These are phyloP conservation scores for Netelia fuscicornis DNA, from an alignment of 2,888 invertebrate genomes.

Conservation along the genomic window DNA sequence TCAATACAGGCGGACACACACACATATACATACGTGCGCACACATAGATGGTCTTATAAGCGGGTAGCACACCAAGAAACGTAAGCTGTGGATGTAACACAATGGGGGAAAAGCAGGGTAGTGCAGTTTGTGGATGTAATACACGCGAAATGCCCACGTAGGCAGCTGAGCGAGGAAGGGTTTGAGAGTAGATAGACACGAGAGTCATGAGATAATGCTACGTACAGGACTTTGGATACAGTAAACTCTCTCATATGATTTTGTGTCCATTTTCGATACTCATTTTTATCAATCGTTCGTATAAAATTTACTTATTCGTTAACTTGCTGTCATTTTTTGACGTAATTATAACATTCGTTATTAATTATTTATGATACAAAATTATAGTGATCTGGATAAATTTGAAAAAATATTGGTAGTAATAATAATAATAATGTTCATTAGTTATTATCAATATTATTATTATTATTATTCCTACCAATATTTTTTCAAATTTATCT, in stretches of 20 bases:
- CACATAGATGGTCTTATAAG: not conserved
- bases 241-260: constrained; percentile 22
- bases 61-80: not conserved
- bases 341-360: too few relatives aligned
- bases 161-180: constrained; percentile 20
- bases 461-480: too few relatives aligned
- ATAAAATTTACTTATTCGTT: not conserved
- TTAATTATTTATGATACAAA: too few relatives aligned
- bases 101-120: constrained; percentile 40
- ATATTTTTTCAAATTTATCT: too few relatives aligned
- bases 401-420: too few relatives aligned
- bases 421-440: too few relatives aligned
- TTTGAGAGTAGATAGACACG: constrained; percentile 41
- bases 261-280: not conserved
- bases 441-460: too few relatives aligned
- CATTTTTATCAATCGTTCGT: not conserved
- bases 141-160: constrained; percentile 57
- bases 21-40: constrained; percentile 13
- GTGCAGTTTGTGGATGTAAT: constrained; percentile 43
- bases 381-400: too few relatives aligned
- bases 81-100: constrained; percentile 30
- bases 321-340: too few relatives aligned
- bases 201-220: constrained; percentile 42
- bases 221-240: constrained; percentile 21
- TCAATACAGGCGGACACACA: constrained; percentile 13